Percentiles rank a stretch among this genome's conserved stretches.
phyloP scores from a whole-genome alignment of 2,113 vertebrate species.

The Cheilinus undulatus region DNA sequence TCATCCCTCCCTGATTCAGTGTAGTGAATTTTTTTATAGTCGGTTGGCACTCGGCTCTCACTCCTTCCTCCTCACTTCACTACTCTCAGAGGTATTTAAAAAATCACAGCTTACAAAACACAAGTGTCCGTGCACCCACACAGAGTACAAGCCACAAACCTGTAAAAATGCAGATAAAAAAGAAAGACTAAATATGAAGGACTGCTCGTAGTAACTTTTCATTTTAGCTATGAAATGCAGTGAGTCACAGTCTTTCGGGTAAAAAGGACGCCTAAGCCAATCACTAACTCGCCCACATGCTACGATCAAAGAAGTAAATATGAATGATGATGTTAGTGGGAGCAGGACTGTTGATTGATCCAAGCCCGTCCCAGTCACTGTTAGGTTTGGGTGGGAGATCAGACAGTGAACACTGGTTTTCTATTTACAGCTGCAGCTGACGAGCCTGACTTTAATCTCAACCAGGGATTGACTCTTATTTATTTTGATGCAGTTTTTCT shows the following conservation, averaged over 20 bases:
- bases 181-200: neutral
- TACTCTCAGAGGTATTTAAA: slow-evolving; percentile 18
- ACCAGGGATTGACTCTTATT: neutral
- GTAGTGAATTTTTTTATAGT: slow-evolving; percentile 21
- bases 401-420: slow-evolving; percentile 48
- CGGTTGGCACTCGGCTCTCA: slow-evolving; percentile 1
- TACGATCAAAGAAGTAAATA: slow-evolving; percentile 18
- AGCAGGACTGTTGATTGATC: slow-evolving; percentile 34
- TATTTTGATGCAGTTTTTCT: slow-evolving; percentile 4
- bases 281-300: slow-evolving; percentile 33
- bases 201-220: neutral
- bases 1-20: neutral
- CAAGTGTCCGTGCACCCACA: slow-evolving; percentile 8
- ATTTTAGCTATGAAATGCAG: slow-evolving; percentile 46
- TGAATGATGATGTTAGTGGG: slow-evolving; percentile 40
- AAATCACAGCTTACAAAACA: slow-evolving; percentile 24
- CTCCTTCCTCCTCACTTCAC: neutral
- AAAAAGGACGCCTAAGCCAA: too few relatives aligned
- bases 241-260: slow-evolving; percentile 63
- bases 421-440: slow-evolving; percentile 1
- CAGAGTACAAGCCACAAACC: neutral
- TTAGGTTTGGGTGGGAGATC: slow-evolving; percentile 42
- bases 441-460: neutral
- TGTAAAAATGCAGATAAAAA: neutral
- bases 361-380: slow-evolving; percentile 19